A percentile compares a stretch with the other conserved stretches of the same genome.
phyloP scores from a whole-genome alignment of 2,113 vertebrate species.

The Psilopsiagon aurifrons region DNA sequence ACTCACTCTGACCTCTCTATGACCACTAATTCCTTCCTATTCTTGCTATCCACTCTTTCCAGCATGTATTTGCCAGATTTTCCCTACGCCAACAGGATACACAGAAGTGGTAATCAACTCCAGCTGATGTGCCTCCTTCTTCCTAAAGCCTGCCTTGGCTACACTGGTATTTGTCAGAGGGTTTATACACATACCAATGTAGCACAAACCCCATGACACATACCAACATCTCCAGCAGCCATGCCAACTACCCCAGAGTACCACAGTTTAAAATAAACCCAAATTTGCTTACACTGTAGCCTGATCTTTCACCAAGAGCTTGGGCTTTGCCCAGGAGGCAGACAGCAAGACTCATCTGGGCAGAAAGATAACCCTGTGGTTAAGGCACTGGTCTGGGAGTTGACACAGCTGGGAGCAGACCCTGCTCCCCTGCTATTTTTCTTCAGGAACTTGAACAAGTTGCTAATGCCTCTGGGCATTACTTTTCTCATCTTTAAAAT shows the following conservation, averaged over 20 bases:
- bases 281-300: constrained; percentile 49
- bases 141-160: background rate
- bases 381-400: constrained; percentile 20
- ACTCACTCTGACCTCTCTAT: constrained; percentile 7
- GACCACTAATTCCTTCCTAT: constrained; percentile 31
- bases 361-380: constrained; percentile 35
- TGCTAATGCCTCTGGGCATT: background rate
- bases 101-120: constrained; percentile 15
- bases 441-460: background rate
- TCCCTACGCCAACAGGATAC: background rate
- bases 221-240: background rate
- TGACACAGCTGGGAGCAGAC: constrained; percentile 50
- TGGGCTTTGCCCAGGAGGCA: constrained; percentile 42
- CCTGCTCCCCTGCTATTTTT: background rate
- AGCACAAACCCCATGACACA: background rate
- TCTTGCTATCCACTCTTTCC: constrained; percentile 3
- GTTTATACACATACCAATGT: background rate
- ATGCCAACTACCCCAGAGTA: background rate
- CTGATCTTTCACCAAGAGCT: constrained; percentile 12
- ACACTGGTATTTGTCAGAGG: background rate
- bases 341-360: constrained; percentile 41
- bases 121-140: constrained; percentile 35
- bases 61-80: constrained; percentile 35
- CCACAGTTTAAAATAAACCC: constrained; percentile 51
- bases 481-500: background rate